Base-by-base conservation (phyloP, 92 coral and sea anemone genomes). In the Epizoanthus illoricatus region DNA sequence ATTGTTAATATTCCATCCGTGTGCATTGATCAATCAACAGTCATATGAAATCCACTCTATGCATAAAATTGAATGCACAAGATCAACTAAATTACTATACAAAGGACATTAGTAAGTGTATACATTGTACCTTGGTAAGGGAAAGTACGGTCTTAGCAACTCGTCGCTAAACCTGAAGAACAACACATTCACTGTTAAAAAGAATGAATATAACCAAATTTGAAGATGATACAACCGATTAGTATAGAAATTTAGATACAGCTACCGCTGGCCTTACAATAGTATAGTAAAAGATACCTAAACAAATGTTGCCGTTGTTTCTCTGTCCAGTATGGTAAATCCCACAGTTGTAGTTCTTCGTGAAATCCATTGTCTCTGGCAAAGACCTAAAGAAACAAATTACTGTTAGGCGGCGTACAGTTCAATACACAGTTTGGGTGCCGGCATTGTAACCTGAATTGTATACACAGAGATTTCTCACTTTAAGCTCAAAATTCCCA, bases 71-170 rank as follows among this genome's bases (percentile, higher is more conserved):
- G 7, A 64, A 36, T 64, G 6, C 28, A 63, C 21, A 21, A 63
- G 0, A 63, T 63, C 67, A 7, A 21, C 69, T 3, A 64, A 13
- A 12, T 20, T 5, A 16, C 64, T 59, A 59, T 21, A 21, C 13
- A 42, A 24, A 49, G 39, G 6, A 52, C 12, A 72, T 1, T 28
- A 21, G 36, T 17, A 42, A n/a, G 7, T 60, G 63, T 69, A 42
- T 17, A 43, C 7, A 40, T 16, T 81, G 55, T 24, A 91, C 97
- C 92, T 91, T 81, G 89, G 88, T 28, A 94, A 69, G 4, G 98
- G 98, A 67, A 94, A 94, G 61, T 92, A 94, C 7, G 92, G 98
- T 73, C 98, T 86, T 47, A 94, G 81, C 15, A 83, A 81, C 70
- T 94, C 98, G 64, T 94, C 96, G 43, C 80, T 85, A 62, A 92